Percentiles rank a stretch among this genome's conserved stretches.
Evolutionary conservation across 2,888 invertebrate genomes (phyloP).

Genomic region (Meloe dianella): DNA sequence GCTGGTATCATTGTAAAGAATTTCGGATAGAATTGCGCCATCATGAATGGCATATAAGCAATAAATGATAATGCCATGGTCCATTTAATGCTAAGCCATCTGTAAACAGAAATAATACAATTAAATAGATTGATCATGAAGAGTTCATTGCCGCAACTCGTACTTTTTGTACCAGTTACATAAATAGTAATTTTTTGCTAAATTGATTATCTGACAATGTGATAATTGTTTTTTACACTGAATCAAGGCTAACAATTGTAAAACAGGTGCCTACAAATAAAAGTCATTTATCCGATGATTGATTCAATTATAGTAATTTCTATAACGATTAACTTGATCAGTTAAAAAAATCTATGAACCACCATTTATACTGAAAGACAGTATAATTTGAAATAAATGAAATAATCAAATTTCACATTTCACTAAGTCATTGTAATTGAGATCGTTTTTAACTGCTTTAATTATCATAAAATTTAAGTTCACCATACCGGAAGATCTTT

Average conservation of each 20-base stretch:
- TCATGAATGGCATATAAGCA: constrained; percentile 91
- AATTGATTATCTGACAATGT: not conserved
- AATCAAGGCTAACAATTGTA: not conserved
- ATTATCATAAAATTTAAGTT: too few relatives aligned
- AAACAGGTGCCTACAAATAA: not conserved
- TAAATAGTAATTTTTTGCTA: not conserved
- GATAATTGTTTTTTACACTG: not conserved
- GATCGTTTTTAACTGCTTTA: too few relatives aligned
- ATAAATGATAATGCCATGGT: constrained; percentile 83
- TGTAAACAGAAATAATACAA: constrained; percentile 53
- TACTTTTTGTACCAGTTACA: too few relatives aligned
- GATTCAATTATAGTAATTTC: not conserved
- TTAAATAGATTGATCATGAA: too few relatives aligned
- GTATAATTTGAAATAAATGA: too few relatives aligned
- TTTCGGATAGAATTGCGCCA: constrained; percentile 86
- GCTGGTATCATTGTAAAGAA: constrained; percentile 85
- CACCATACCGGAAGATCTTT: too few relatives aligned
- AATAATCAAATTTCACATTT: too few relatives aligned
- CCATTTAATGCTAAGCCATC: constrained; percentile 91
- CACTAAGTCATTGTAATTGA: too few relatives aligned
- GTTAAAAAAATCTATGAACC: too few relatives aligned
- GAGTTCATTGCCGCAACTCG: too few relatives aligned
- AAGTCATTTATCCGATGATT: not conserved
- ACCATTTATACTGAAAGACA: too few relatives aligned
- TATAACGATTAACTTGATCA: too few relatives aligned